These are phyloP conservation scores for Leptatherina wallacei DNA, from an alignment of 2,797 vertebrate species.

Conservation along the genomic window DNA sequence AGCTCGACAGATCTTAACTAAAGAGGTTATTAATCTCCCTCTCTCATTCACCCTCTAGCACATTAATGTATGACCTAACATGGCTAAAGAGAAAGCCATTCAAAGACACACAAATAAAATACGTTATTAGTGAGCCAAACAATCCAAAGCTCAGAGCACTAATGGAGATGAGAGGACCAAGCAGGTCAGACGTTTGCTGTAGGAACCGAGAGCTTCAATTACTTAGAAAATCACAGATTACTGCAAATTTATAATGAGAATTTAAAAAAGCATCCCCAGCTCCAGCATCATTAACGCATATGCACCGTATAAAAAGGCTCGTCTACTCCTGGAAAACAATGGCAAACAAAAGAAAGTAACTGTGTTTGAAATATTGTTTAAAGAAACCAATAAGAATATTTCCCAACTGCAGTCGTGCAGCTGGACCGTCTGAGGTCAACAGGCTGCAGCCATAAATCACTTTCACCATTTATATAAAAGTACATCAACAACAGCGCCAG, in stretches of 20 bases:
- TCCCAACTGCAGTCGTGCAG: conserved; percentile 17
- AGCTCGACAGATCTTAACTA: conserved; percentile 40
- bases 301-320: conserved; percentile 18
- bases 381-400: conserved; percentile 35
- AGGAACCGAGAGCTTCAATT: conserved; percentile 28
- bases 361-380: conserved; percentile 20
- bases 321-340: conserved; percentile 23
- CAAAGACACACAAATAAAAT: conserved; percentile 3
- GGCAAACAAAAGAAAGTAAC: conserved; percentile 18
- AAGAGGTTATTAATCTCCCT: conserved; percentile 41
- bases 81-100: conserved; percentile 15
- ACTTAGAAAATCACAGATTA: conserved; percentile 30
- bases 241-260: background rate
- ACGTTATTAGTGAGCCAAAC: background rate
- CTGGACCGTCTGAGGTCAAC: conserved; percentile 10
- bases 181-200: conserved; percentile 12
- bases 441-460: conserved; percentile 32
- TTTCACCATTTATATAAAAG: conserved; percentile 8
- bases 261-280: background rate
- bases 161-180: conserved; percentile 42
- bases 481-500: background rate
- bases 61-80: conserved; percentile 36
- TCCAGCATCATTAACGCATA: conserved; percentile 18
- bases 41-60: conserved; percentile 14
- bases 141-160: conserved; percentile 18